A percentile compares a stretch with the other conserved stretches of the same genome.
These are phyloP conservation scores for Thomomys bottae DNA, from an alignment of 2,113 vertebrate genomes.

Conservation along the genomic window DNA sequence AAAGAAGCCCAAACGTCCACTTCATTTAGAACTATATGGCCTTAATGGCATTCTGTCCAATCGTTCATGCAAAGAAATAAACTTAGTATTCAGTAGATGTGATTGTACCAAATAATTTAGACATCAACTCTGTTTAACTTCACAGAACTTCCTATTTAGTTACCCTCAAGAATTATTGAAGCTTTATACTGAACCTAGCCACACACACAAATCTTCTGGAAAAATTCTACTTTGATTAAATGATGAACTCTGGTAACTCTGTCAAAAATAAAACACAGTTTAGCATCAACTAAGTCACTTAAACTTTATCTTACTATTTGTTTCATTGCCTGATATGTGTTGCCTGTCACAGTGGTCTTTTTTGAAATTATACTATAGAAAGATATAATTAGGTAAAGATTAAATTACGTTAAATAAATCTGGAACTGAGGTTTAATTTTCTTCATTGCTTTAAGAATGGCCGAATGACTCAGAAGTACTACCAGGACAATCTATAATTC, in stretches of 20 bases:
- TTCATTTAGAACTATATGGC: background rate
- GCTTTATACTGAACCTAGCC: background rate
- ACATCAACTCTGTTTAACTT: constrained; percentile 11
- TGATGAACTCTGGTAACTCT: background rate
- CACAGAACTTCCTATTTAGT: constrained; percentile 10
- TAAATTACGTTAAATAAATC: background rate
- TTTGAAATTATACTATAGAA: constrained; percentile 30
- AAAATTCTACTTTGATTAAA: constrained; percentile 35
- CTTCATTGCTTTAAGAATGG: constrained; percentile 4
- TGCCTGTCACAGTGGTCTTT: background rate
- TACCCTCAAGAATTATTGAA: constrained; percentile 36
- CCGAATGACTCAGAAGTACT: constrained; percentile 29
- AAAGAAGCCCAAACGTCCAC: constrained; percentile 23
- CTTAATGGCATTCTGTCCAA: constrained; percentile 26
- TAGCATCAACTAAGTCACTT: constrained; percentile 1
- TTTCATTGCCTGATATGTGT: background rate
- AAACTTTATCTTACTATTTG: background rate
- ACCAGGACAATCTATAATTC: constrained; percentile 27
- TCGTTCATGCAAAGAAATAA: constrained; percentile 30
- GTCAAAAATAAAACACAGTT: background rate
- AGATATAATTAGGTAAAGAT: background rate
- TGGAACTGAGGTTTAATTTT: background rate
- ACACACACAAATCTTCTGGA: background rate
- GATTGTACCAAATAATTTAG: constrained; percentile 34
- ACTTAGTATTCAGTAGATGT: background rate